Evolutionary conservation across 92 coral and sea anemone genomes (phyloP).

Genomic region (Parazoanthus swiftii): DNA sequence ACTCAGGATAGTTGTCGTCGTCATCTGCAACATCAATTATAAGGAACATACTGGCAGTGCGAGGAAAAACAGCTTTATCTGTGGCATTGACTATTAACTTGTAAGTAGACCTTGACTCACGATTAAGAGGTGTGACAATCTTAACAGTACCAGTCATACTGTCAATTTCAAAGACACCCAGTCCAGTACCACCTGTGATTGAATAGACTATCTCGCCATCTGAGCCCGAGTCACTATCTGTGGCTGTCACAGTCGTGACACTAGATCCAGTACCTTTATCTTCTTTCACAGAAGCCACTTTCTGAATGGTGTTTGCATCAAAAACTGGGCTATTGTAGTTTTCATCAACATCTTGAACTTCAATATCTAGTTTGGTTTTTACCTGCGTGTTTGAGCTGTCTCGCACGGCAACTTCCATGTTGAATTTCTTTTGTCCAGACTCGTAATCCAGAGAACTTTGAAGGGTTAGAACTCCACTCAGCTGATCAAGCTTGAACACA

Average conservation of each 20-base stretch:
- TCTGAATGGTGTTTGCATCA: constrained; percentile 31
- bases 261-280: constrained; percentile 40
- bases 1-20: constrained; percentile 69
- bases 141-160: constrained; percentile 54
- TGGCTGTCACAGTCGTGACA: constrained; percentile 77
- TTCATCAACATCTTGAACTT: constrained; percentile 62
- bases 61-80: constrained; percentile 69
- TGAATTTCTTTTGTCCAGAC: constrained; percentile 35
- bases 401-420: constrained; percentile 47
- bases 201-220: constrained; percentile 63
- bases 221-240: constrained; percentile 72
- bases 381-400: constrained; percentile 48
- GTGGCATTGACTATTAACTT: constrained; percentile 66
- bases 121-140: constrained; percentile 51
- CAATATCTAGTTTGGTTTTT: constrained; percentile 44
- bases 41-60: constrained; percentile 63
- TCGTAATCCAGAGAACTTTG: constrained; percentile 47
- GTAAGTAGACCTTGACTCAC: constrained; percentile 58
- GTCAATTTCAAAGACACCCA: constrained; percentile 61
- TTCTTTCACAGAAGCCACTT: constrained; percentile 40
- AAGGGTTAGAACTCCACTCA: constrained; percentile 57
- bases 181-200: constrained; percentile 63
- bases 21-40: constrained; percentile 64
- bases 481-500: constrained; percentile 41
- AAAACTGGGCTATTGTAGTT: constrained; percentile 51